Base-by-base conservation (phyloP, 2,113 vertebrate species). In the Campylomormyrus tamandua region DNA sequence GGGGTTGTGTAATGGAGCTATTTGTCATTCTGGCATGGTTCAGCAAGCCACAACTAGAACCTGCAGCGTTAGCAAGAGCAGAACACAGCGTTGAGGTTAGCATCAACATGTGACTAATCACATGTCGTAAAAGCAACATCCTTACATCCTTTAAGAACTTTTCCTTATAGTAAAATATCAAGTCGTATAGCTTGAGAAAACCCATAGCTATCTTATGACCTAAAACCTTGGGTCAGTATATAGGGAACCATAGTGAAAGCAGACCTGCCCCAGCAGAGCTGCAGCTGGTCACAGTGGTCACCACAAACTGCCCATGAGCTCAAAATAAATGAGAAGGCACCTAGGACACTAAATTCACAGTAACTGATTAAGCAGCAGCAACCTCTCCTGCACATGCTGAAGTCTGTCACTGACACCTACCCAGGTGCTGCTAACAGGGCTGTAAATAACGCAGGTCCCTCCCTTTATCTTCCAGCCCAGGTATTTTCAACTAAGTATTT, bases 241-340 rank as follows among this genome's bases (percentile, higher is more conserved):
- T 21, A 83, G 24, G 27, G 15, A 31, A 31, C 70, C 13, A 77
- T 5, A 5, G 31, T 39, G 27, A 77, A 42, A 77, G 31, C 27
- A 42, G 15, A 77, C 35, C 74, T 77, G 70, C 31, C 17, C n/a
- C 62, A 24, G 89, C 50, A 45, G 17, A 83, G 50, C 19, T 4
- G 19, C 35, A 58, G 50, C 49, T 24, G 90, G 89, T 92, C 89
- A 93, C 42, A 89, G 91, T 90, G 90, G 80, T n/a, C 83, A 42
- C 46, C 83, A 27, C 86, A 91, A 87, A 39, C 48, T 53, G 45
- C 85, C 88, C 56, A 80, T 50, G 66, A 83, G 90, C 92, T 92
- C 74, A 93, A 91, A 96, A 96, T 95, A 96, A 94, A 94, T 50
- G 90, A 94, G 93, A 49, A 8, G 50, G 50, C 19, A 13, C 49